These are phyloP conservation scores for Chrysomela aeneicollis DNA, from an alignment of 2,888 invertebrate genomes.

Conservation along the genomic window DNA sequence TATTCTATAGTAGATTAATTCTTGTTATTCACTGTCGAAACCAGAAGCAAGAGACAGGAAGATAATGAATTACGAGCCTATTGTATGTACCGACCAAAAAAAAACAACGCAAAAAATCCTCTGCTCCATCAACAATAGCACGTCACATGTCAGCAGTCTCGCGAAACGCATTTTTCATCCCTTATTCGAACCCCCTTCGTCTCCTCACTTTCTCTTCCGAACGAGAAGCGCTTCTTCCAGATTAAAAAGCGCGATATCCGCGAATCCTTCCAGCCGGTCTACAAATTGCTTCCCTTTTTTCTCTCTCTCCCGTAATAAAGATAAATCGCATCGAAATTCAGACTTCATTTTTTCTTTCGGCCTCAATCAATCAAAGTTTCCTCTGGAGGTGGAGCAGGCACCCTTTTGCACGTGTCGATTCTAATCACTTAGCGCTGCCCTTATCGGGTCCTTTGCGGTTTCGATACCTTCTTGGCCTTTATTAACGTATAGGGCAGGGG, in stretches of 20 bases:
- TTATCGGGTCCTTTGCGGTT: constrained; percentile 29
- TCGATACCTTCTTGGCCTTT: constrained; percentile 22
- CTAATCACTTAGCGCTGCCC: constrained; percentile 51
- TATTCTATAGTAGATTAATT: too few species aligned
- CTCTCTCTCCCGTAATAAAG: constrained; percentile 45
- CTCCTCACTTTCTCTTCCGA: constrained; percentile 9
- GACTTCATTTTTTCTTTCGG: constrained; percentile 52
- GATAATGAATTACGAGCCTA: too few species aligned
- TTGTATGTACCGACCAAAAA: background rate
- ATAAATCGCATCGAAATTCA: constrained; percentile 50
- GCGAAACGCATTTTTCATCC: background rate
- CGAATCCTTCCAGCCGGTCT: constrained; percentile 38
- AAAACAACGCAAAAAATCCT: background rate
- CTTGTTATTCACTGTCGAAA: too few species aligned
- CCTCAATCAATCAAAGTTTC: constrained; percentile 53
- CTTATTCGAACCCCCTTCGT: background rate
- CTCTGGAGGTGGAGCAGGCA: constrained; percentile 29
- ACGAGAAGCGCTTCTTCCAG: constrained; percentile 14
- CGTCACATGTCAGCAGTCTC: background rate
- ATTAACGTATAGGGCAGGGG: too few species aligned
- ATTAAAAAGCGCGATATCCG: constrained; percentile 34
- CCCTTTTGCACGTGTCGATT: constrained; percentile 50
- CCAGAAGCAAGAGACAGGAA: too few species aligned
- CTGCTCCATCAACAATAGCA: background rate
- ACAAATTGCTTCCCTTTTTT: constrained; percentile 48